Evolutionary conservation across 2,888 invertebrate genomes (phyloP), one percentile per base, ranked within the genome.

Genomic region (Cataglyphis altisquamis): DNA sequence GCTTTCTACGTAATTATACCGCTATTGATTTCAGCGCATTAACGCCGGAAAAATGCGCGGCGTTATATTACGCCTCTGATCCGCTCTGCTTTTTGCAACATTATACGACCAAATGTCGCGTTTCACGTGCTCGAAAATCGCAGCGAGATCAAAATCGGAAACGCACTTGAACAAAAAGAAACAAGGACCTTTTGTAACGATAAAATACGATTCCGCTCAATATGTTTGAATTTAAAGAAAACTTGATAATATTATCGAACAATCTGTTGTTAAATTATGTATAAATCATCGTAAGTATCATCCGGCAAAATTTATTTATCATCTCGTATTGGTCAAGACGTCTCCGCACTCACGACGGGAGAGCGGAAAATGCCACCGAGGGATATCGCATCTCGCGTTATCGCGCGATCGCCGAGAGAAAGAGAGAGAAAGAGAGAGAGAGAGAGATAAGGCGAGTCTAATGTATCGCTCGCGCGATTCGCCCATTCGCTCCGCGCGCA

Each of bases 1-100:
- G 86, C 89, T 90, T 91, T 91, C 89, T 88, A 90, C 91, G 89
- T 92, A 92, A 93, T 93, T 92, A 32, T 32, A 92, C 91, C 86
- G 87, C 87, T 91, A 91, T 92, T 90, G 91, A 93, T 92, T 92
- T 91, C 89, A 87, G 87, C 80, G 82, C 84, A 75, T 85, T 90
- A 90, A 75, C 73, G 77, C 36, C 39, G 72, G 70, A 78, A 63
- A 87, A 88, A 89, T 82, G 74, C 75, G 62, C 75, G 32, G 68
- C 74, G 82, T 67, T 48, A 78, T 78, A 86, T 86, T 83, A 68
- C 73, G 62, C 73, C 66, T 62, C 25, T 48, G 67, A 25, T 41
- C 9, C n/a, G 8, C 63, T 52, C 36, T 18, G 66, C 39, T 62
- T 68, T 64, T 63, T 25, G 41, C 52, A 29, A 29, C 57, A 64